A percentile compares a stretch with the other conserved stretches of the same genome.
Conservation (phyloP, 2,888 invertebrate genomes). For the Spialia ferax region DNA sequence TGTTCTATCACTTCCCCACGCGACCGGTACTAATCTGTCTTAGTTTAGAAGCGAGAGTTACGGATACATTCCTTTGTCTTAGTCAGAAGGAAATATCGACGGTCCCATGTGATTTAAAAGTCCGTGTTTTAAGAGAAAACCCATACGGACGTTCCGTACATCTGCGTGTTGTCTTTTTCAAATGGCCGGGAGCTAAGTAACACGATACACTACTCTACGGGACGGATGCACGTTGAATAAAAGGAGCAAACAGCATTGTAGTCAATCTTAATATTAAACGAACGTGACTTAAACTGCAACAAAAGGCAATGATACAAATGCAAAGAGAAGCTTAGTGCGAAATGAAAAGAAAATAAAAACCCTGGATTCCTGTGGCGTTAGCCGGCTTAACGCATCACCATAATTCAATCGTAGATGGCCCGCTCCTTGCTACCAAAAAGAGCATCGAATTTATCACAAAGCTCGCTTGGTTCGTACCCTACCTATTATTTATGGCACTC, state of each 20-base stretch:
- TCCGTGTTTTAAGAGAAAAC: slow-evolving; percentile 83
- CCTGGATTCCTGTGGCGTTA: slow-evolving; percentile 72
- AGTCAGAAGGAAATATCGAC: slow-evolving; percentile 80
- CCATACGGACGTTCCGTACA: slow-evolving; percentile 81
- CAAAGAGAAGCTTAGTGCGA: slow-evolving; percentile 68
- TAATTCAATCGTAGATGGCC: slow-evolving; percentile 81
- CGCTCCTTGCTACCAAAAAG: slow-evolving; percentile 82
- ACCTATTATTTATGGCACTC: slow-evolving; percentile 86
- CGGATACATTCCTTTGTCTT: slow-evolving; percentile 73
- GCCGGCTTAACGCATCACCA: slow-evolving; percentile 84
- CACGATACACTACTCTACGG: slow-evolving; percentile 65
- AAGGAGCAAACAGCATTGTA: slow-evolving; percentile 69
- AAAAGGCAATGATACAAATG: slow-evolving; percentile 70
- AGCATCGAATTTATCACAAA: slow-evolving; percentile 86
- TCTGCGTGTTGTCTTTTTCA: slow-evolving; percentile 81
- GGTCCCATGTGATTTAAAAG: slow-evolving; percentile 80
- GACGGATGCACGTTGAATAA: slow-evolving; percentile 65
- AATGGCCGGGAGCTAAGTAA: slow-evolving; percentile 76
- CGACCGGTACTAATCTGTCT: slow-evolving; percentile 73
- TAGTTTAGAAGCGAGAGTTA: slow-evolving; percentile 64
- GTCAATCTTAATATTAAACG: slow-evolving; percentile 58
- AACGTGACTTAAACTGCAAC: slow-evolving; percentile 62
- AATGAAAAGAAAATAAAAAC: slow-evolving; percentile 78
- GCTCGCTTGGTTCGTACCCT: slow-evolving; percentile 78
- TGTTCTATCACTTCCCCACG: slow-evolving; percentile 48